Conservation (phyloP, 2,888 invertebrate species). For the Oligia latruncula region DNA sequence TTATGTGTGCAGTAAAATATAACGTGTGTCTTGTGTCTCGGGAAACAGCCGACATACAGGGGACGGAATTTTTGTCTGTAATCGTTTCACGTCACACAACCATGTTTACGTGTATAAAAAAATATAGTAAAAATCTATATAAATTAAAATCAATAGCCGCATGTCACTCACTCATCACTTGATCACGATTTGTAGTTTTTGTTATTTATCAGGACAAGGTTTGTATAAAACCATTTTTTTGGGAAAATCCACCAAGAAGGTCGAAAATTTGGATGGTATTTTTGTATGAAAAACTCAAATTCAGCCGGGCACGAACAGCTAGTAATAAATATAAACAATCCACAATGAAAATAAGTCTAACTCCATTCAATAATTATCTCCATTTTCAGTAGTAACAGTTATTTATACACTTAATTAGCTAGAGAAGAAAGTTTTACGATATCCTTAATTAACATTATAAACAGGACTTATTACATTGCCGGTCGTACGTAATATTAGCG, state of each 20-base stretch:
- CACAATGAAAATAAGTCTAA: not conserved
- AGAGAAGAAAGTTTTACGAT: conserved; percentile 24
- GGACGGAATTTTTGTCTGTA: conserved; percentile 1
- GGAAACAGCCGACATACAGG: not conserved
- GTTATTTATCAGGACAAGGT: not conserved
- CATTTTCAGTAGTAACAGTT: conserved; percentile 4
- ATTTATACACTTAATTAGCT: conserved; percentile 39
- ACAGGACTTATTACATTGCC: conserved; percentile 22
- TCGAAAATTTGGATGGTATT: not conserved
- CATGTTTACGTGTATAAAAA: conserved; percentile 4
- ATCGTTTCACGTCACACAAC: conserved; percentile 14
- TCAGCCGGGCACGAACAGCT: not conserved
- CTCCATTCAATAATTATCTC: not conserved
- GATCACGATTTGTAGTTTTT: not conserved
- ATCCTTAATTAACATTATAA: conserved; percentile 37
- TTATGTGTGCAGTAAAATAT: conserved; percentile 54
- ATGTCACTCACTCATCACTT: not conserved
- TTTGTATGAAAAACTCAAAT: not conserved
- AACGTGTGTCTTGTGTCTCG: conserved; percentile 42
- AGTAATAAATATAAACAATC: not conserved
- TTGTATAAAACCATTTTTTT: not conserved
- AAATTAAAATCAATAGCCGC: not conserved
- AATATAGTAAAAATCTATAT: not conserved
- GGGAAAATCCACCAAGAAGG: not conserved
- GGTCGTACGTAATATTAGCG: conserved; percentile 15